Evolutionary conservation across 2,113 vertebrate species (phyloP).

Genomic region (Periophthalmus modestus): DNA sequence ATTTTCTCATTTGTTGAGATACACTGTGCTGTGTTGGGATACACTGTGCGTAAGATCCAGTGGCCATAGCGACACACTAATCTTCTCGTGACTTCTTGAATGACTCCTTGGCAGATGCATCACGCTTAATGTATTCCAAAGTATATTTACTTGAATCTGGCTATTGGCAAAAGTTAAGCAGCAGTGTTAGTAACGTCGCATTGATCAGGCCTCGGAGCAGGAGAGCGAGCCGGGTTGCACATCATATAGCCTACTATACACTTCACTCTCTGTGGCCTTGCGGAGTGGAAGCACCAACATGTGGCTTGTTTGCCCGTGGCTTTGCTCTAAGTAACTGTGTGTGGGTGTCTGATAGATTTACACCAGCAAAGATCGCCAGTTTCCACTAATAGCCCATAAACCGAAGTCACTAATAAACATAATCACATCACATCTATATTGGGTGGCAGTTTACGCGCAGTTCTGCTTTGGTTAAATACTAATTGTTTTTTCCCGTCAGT

Average conservation of each 20-base stretch:
- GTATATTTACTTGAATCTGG: conserved; percentile 81
- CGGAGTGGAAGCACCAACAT: conserved; percentile 30
- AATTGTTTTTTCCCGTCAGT: not conserved
- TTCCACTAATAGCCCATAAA: conserved; percentile 8
- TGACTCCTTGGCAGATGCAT: conserved; percentile 75
- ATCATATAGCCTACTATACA: conserved; percentile 31
- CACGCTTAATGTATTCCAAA: conserved; percentile 79
- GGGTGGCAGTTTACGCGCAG: not conserved
- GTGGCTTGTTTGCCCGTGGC: conserved; percentile 63
- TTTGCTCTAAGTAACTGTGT: conserved; percentile 48
- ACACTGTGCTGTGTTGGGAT: conserved; percentile 7
- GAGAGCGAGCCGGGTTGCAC: conserved; percentile 55
- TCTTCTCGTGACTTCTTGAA: conserved; percentile 75
- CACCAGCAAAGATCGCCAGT: conserved; percentile 5
- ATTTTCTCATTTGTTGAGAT: not conserved
- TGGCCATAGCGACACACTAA: conserved; percentile 68
- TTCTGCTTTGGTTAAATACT: not conserved
- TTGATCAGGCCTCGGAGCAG: conserved; percentile 74
- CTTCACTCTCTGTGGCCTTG: conserved; percentile 31
- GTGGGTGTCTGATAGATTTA: conserved; percentile 16
- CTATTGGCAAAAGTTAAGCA: conserved; percentile 82
- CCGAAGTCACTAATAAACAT: conserved; percentile 4
- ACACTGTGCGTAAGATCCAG: conserved; percentile 53
- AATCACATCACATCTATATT: not conserved
- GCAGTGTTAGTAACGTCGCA: conserved; percentile 77